Base-by-base conservation (phyloP, 2,888 invertebrate species). In the Ecliptopera silaceata region DNA sequence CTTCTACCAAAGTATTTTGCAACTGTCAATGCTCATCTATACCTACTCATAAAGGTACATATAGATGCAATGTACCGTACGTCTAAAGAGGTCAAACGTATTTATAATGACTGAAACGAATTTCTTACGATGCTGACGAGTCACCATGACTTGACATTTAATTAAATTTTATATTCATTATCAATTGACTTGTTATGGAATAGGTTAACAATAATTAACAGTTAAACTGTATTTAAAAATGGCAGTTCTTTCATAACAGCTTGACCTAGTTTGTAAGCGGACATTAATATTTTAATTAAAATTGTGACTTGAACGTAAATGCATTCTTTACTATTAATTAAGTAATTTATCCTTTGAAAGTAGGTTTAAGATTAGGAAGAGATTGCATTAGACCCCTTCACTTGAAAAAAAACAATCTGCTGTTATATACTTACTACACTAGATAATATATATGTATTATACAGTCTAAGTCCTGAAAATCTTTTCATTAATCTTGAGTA, bases 71-170 rank as follows among this genome's bases (percentile, higher is more conserved):
- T 26, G 12, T 18, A 22, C 13, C 36, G 15, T 36, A 10, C 13
- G 34, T 34, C 34, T 13, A 12, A 36, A 15, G 39, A 42, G 36
- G 51, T 52, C 46, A 51, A 22, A 42, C 29, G 22, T 36, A 38
- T 32, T 17, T 26, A 34, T 49, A 15, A 49, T 53, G 49, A 49
- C 41, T 34, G 32, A 17, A 54, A 29, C 12, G 11, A 48, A 43
- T 52, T 48, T 49, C 3, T 49, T 50, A 50, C 34, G 39, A 29
- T 15, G 26, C 41, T 34, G 52, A 49, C 45, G 15, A 44, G 34
- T 58, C 49, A 59, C 36, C 46, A 22, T 50, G 41, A 50, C 36
- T 50, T 45, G 58, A 36, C 58, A 42, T 54, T 45, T 26, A 43
- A 51, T 47, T 49, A 29, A 10, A 31, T 55, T 36, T 53, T 17